phyloP scores from a whole-genome alignment of 2,113 vertebrate genomes.

The Rhinolophus ferrumequinum region DNA sequence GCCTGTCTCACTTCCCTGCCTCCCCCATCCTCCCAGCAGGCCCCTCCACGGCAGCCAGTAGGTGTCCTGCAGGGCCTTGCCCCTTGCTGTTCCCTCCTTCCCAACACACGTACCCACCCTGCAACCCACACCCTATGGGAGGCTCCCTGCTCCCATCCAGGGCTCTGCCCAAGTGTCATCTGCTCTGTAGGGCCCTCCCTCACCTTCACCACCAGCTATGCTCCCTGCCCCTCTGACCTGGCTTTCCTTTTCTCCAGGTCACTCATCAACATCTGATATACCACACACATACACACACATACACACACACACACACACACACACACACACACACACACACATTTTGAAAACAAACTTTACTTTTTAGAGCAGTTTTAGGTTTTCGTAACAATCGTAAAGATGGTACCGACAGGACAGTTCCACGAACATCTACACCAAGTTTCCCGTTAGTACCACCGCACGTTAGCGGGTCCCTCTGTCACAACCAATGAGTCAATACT shows the following conservation, averaged over 20 bases:
- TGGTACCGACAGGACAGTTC: background rate
- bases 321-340: background rate
- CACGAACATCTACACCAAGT: no score
- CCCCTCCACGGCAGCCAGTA: background rate
- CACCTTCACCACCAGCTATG: background rate
- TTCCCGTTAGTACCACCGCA: background rate
- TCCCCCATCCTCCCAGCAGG: background rate
- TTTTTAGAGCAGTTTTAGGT: background rate
- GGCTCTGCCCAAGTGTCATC: background rate
- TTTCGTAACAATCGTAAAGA: background rate
- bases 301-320: background rate
- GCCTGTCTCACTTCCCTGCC: background rate
- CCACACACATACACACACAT: background rate
- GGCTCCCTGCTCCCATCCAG: background rate
- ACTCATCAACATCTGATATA: background rate
- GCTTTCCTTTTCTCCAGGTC: background rate
- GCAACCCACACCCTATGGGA: no score
- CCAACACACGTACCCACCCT: no score
- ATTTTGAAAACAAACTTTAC: background rate
- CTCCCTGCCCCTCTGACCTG: background rate
- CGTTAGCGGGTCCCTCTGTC: background rate
- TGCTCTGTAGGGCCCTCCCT: background rate
- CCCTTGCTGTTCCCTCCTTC: background rate
- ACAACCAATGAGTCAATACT: background rate
- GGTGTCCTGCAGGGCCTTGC: background rate